These are phyloP conservation scores for Lophotis ruficrista DNA, from an alignment of 2,113 vertebrate genomes.

Conservation along the genomic window DNA sequence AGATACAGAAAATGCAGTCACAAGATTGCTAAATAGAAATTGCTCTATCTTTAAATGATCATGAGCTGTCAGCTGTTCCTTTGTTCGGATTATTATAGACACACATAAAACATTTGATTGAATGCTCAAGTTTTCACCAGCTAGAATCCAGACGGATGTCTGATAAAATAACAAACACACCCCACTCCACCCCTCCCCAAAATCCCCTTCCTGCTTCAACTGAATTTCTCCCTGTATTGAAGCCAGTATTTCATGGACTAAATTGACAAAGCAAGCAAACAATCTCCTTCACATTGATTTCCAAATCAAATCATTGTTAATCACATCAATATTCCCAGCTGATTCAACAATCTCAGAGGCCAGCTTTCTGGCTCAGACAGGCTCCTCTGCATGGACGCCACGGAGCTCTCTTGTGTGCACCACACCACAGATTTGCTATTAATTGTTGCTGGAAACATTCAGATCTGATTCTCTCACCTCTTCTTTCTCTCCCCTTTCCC, in stretches of 20 bases:
- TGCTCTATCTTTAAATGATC: slow-evolving; percentile 44
- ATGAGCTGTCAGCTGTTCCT: slow-evolving; percentile 54
- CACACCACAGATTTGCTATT: neutral
- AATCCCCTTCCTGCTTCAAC: neutral
- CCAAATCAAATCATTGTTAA: slow-evolving; percentile 39
- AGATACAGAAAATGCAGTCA: slow-evolving; percentile 32
- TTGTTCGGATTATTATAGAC: slow-evolving; percentile 52
- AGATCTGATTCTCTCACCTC: neutral
- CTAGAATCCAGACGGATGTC: neutral
- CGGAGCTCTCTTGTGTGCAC: neutral
- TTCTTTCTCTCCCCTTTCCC: neutral
- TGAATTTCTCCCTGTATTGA: neutral
- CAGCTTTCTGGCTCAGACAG: neutral
- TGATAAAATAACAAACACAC: slow-evolving; percentile 13
- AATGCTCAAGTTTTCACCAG: neutral
- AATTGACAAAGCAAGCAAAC: slow-evolving; percentile 32
- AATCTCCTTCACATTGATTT: slow-evolving; percentile 35
- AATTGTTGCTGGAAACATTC: neutral
- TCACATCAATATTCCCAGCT: slow-evolving; percentile 18
- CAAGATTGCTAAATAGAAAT: slow-evolving; percentile 64
- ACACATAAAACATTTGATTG: slow-evolving; percentile 41
- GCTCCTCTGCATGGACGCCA: neutral
- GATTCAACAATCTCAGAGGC: neutral
- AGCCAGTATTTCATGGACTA: neutral
- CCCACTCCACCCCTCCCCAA: neutral